Evolutionary conservation across 2,888 invertebrate genomes (phyloP).

Genomic region (Poecilobothrus nobilitatus): DNA sequence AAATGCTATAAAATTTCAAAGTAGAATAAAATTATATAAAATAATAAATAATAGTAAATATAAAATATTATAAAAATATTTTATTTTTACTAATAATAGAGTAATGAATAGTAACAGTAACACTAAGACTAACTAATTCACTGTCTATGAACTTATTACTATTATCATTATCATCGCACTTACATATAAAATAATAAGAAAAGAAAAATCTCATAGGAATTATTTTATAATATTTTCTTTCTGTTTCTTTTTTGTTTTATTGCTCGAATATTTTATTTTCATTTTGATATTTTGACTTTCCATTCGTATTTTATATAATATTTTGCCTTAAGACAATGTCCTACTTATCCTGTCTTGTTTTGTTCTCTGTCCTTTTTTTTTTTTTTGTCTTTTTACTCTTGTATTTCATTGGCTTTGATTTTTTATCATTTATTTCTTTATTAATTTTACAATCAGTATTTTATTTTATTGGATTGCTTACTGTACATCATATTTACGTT

Average conservation of each 20-base stretch:
- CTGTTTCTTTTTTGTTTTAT: neutral
- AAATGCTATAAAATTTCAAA: too few species aligned
- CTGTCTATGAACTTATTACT: too few species aligned
- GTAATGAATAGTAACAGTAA: too few species aligned
- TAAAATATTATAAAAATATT: too few species aligned
- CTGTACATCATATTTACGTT: neutral
- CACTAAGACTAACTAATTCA: too few species aligned
- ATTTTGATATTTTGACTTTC: neutral
- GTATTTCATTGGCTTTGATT: too few species aligned
- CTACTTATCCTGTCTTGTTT: slow-evolving; percentile 3
- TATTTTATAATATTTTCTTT: neutral
- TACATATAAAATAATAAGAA: neutral
- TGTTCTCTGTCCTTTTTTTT: neutral
- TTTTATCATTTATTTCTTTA: too few species aligned
- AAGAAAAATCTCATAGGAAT: neutral
- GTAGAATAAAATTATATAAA: too few species aligned
- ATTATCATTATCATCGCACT: neutral
- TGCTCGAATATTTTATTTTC: neutral
- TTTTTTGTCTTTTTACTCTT: too few species aligned
- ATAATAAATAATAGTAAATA: too few species aligned
- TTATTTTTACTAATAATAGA: too few species aligned
- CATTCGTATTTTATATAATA: neutral
- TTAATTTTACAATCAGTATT: neutral
- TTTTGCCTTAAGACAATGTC: neutral
- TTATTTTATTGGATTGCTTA: slow-evolving; percentile 2